Evolutionary conservation across 2,113 vertebrate genomes (phyloP).

Genomic region (Marmota flaviventris): DNA sequence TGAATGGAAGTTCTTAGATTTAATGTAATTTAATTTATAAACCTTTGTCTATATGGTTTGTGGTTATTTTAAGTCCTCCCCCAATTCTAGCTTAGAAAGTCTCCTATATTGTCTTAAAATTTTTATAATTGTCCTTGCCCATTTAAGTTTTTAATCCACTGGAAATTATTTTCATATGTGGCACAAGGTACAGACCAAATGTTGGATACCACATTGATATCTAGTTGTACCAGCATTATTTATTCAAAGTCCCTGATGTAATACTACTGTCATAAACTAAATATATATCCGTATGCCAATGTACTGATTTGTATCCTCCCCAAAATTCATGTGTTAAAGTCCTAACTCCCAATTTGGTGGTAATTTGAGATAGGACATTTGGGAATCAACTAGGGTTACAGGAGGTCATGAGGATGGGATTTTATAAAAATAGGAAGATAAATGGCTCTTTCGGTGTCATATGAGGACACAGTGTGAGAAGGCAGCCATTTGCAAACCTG

Average conservation of each 20-base stretch:
- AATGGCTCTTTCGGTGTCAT: background rate
- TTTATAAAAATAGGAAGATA: background rate
- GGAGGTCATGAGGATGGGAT: background rate
- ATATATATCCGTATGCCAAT: too few species aligned
- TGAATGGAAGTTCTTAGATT: conserved; percentile 24
- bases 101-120: background rate
- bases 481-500: background rate
- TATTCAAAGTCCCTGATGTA: conserved; percentile 10
- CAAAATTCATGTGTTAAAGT: background rate
- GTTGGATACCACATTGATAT: background rate
- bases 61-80: background rate
- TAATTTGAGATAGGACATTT: background rate
- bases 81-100: background rate
- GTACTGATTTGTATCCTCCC: background rate
- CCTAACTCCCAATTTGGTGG: background rate
- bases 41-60: background rate
- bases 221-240: background rate
- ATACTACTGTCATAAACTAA: background rate
- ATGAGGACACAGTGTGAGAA: background rate
- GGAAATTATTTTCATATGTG: conserved; percentile 9
- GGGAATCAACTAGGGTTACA: background rate
- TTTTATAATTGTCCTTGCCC: conserved; percentile 19
- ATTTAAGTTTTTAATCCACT: background rate
- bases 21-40: conserved; percentile 10
- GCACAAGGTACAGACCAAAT: background rate